Base-by-base conservation (phyloP, 2,113 vertebrate genomes). In the Pseudopipra pipra region DNA sequence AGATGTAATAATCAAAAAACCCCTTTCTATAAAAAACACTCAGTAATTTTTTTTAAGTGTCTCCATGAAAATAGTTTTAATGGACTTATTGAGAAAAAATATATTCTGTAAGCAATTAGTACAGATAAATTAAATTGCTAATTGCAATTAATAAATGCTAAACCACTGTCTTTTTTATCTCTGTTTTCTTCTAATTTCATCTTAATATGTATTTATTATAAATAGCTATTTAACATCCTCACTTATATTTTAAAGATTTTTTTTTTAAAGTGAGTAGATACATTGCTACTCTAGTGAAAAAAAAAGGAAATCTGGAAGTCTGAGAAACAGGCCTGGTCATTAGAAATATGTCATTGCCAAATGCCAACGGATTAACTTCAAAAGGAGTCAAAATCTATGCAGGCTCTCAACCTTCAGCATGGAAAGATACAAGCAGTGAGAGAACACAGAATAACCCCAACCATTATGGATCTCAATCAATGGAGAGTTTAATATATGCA, bases 21-120 rank as follows among this genome's bases (percentile, higher is more conserved):
- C 2, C 20, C 24, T 68, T 72, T 83, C 89, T 78, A 23, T 23
- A 33, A 88, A 90, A 89, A 94, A 91, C 87, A 30, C 43, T 2
- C 7, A 41, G 27, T 82, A 75, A 58, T 90, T 41, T 77, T 44
- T 46, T 71, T 23, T 2, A 76, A 58, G 16, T 7, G 11, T 95
- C 97, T 90, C 87, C 43, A 89, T 93, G n/a, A 86, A 94, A 96
- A 94, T 77, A 79, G 4, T 55, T 46, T 86, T 91, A 83, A n/a
- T 49, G 17, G 58, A 85, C 28, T 71, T 62, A 84, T 35, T 93
- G 78, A 95, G 54, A 81, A 22, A 94, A 79, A 94, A n/a, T 7
- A 43, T 89, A 85, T 90, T 95, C 68, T 94, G 31, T n/a, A 94
- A 52, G 51, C 17, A 63, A 82, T 47, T 39, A 61, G 4, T 47